A percentile compares a stretch with the other conserved stretches of the same genome.
These are phyloP conservation scores for Miichthys miiuy DNA, from an alignment of 2,797 vertebrate species.

Conservation along the genomic window DNA sequence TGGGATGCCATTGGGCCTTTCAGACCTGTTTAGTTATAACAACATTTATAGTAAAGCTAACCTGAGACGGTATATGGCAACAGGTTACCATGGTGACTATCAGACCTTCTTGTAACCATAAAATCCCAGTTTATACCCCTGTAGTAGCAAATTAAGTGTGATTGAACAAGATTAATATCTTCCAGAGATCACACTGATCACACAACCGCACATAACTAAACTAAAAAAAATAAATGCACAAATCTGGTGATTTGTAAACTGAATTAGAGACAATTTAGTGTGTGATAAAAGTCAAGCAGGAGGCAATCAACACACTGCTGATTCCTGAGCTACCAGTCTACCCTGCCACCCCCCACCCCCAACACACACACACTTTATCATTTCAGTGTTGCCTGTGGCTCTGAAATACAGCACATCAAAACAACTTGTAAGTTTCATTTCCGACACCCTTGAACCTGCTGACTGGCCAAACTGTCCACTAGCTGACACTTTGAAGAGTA, in stretches of 20 bases:
- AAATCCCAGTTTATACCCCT: not conserved
- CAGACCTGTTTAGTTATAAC: not conserved
- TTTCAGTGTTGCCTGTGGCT: constrained; percentile 81
- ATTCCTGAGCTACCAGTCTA: constrained; percentile 66
- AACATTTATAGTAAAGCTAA: not conserved
- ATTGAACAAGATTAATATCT: not conserved
- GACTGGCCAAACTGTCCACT: constrained; percentile 77
- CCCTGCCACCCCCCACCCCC: constrained; percentile 20
- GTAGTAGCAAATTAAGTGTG: not conserved
- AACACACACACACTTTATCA: constrained; percentile 66
- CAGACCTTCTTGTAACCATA: not conserved
- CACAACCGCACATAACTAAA: not conserved
- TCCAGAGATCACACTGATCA: not conserved
- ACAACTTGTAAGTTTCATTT: constrained; percentile 82
- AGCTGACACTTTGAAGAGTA: constrained; percentile 80
- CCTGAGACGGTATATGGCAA: not conserved
- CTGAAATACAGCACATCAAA: constrained; percentile 85
- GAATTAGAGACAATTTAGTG: constrained; percentile 35
- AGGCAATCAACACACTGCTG: constrained; percentile 66
- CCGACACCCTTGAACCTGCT: constrained; percentile 77
- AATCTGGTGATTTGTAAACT: constrained; percentile 6
- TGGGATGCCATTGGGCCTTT: not conserved
- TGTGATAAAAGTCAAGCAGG: constrained; percentile 63
- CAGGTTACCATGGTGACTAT: not conserved
- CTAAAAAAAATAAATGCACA: constrained; percentile 6